Evolutionary conservation across 1,140 invertebrate species (phyloP), one percentile per base, ranked within the genome.

Genomic region (Helicoverpa armigera): DNA sequence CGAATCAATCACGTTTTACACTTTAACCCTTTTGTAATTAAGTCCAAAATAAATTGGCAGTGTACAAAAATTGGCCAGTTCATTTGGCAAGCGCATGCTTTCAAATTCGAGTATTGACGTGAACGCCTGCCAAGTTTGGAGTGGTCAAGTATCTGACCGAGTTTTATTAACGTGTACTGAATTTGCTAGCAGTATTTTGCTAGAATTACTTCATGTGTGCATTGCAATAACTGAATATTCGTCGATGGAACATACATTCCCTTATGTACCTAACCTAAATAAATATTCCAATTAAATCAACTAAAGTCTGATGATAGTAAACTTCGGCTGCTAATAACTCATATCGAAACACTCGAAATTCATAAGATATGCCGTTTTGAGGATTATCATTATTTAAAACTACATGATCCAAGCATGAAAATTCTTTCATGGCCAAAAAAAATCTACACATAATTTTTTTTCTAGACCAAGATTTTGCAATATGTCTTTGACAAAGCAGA

Each of bases 71-170:
- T 79, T 79, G 65, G 73, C 63, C 35, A 80, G 83, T 81, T 82
- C 81, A 85, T 85, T 85, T 85, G 81, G 83, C 83, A 82, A 80
- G 76, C 77, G 53, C 43, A 51, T 54, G 60, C 80, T 82, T 83
- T 83, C 51, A 76, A 79, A 81, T 81, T 65, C 73, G 53, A 82
- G 81, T 80, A 76, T 79, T 63, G 77, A 83, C 70, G 73, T 79
- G 76, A 82, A 65, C 75, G 72, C 75, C 35, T 69, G 83, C 83
- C 83, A 84, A 84, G 77, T 81, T 81, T 84, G 61, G 56, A 82
- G 72, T 81, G 70, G 70, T 73, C 72, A 75, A 79, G 61, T 63
- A 79, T 81, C 76, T 80, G 72, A 69, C 51, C 35, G 73, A 29
- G 63, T 77, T 82, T 65, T 72, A 76, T 80, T 77, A 65, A 80